Base-by-base conservation (phyloP, 2,888 invertebrate species). In the Coleophora deauratella region DNA sequence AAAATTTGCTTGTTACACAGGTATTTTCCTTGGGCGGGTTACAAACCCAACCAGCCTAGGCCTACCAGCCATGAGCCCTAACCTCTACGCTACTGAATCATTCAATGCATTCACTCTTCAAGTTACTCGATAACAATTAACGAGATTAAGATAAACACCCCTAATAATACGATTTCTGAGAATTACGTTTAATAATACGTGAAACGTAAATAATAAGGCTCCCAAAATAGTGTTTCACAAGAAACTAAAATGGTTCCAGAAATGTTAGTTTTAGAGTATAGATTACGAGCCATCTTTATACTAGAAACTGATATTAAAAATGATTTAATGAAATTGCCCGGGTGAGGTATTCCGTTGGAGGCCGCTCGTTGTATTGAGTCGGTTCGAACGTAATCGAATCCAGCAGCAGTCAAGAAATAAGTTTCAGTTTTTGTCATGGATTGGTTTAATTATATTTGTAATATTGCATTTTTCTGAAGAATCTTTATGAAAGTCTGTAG, bases 281-380 rank as follows among this genome's bases (percentile, higher is more conserved):
- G 27, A 11, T 39, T 34, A n/a, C 27, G 27, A 27, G 10, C 13
- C 28, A 12, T 12, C 27, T 34, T 28, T 10, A 27, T 14, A n/a
- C 3, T 12, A 27, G 39, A 10, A 39, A 34, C 27, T 34, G 34
- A 34, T 27, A 14, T 39, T 39, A 27, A 33, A 32, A 38, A 32
- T 31, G 31, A 32, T 38, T 10, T 14, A 37, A 37, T 9, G 37
- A 12, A 28, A 37, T 21, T 21, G 21, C 21, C 21, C 21, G 21
- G 3, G 21, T 21, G 21, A 21, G 21, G 21, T 21, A 3, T 12
- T 8, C 9, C 11, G 33, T 6, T 6, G 6, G 3, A 3, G 21
- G 21, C 21, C 21, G 6, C 21, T 6, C 3, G 21, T 6, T 6
- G 21, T 6, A 21, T 21, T 6, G 21, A 21, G n/a, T n/a, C n/a